phyloP scores from a whole-genome alignment of 1,140 invertebrate genomes.

The Euwallacea similis region DNA sequence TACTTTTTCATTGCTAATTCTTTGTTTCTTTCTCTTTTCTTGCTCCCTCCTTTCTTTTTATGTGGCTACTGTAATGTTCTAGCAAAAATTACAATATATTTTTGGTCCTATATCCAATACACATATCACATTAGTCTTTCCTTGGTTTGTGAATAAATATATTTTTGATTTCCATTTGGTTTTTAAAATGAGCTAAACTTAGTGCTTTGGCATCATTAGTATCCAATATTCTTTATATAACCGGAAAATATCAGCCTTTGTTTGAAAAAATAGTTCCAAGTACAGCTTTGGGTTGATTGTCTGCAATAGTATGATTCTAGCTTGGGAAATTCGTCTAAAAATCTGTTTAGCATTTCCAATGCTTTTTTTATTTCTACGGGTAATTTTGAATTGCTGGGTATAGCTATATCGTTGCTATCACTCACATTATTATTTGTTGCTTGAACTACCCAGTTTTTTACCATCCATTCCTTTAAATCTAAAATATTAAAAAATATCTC shows the following conservation, averaged over 20 bases:
- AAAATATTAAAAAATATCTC: not conserved
- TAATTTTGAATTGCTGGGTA: constrained; percentile 5
- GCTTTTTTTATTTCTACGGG: too few relatives aligned
- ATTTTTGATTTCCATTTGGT: constrained; percentile 4
- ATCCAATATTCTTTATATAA: not conserved
- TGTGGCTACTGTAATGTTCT: constrained; percentile 38
- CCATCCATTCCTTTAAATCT: not conserved
- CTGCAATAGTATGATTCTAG: too few relatives aligned
- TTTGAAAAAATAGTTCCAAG: not conserved
- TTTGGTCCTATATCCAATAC: constrained; percentile 3
- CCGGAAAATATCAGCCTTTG: not conserved
- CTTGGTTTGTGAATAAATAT: constrained; percentile 9
- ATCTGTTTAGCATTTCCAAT: too few relatives aligned
- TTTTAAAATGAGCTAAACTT: not conserved
- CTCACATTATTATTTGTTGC: not conserved
- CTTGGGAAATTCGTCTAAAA: too few relatives aligned
- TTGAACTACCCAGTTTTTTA: not conserved
- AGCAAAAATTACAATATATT: too few relatives aligned
- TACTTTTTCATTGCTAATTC: constrained; percentile 21
- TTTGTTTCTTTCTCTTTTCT: constrained; percentile 42
- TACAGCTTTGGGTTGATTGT: too few relatives aligned
- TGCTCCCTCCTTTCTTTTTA: constrained; percentile 34
- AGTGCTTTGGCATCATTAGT: not conserved
- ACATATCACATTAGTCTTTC: constrained; percentile 25
- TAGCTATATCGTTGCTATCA: too few relatives aligned